phyloP scores from a whole-genome alignment of 2,888 invertebrate genomes.

The Lasius platythorax region DNA sequence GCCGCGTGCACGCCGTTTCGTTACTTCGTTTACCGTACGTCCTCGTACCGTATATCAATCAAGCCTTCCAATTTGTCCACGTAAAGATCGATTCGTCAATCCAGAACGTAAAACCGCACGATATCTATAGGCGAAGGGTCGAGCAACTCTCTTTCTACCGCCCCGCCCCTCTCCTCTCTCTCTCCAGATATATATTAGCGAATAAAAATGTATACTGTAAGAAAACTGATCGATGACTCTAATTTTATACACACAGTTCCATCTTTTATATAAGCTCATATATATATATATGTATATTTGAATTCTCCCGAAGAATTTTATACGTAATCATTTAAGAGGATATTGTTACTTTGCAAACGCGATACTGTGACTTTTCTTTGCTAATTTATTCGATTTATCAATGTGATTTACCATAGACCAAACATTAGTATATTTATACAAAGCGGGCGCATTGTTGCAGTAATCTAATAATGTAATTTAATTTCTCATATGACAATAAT shows the following conservation, averaged over 20 bases:
- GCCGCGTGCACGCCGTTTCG: constrained; percentile 33
- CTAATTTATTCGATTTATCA: not conserved
- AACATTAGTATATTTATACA: not conserved
- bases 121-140: constrained; percentile 6
- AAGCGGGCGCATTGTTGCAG: not conserved
- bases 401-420: not conserved
- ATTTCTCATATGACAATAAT: constrained; percentile 23
- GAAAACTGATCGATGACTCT: not conserved
- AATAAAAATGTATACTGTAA: not conserved
- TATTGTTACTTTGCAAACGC: not conserved
- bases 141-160: not conserved
- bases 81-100: constrained; percentile 53
- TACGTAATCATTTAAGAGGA: not conserved
- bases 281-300: not conserved
- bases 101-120: constrained; percentile 45
- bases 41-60: constrained; percentile 50
- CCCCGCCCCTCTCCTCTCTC: no score
- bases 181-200: not conserved
- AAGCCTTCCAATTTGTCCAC: constrained; percentile 53
- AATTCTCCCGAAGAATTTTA: not conserved
- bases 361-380: constrained; percentile 19
- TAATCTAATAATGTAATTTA: constrained; percentile 34
- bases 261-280: not conserved
- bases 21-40: constrained; percentile 47
- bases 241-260: not conserved